Percentiles rank a stretch among this genome's conserved stretches.
These are phyloP conservation scores for Turritopsis dohrnii DNA, from an alignment of 30 jellyfish, hydroid and myxozoan genomes.

Conservation along the genomic window DNA sequence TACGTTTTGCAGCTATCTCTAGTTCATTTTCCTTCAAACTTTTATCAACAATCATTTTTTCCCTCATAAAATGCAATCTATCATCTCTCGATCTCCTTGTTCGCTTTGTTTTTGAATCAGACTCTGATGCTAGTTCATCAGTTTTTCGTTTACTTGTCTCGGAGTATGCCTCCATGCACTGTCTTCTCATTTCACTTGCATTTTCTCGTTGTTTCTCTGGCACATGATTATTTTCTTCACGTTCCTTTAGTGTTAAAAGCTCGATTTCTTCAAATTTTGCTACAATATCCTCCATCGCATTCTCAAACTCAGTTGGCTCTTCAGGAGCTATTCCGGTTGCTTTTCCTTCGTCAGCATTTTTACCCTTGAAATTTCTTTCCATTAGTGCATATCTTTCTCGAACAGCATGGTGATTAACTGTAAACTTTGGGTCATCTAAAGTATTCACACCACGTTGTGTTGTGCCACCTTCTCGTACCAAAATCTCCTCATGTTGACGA, in stretches of 20 bases:
- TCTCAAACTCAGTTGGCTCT: conserved; percentile 25
- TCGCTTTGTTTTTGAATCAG: too few relatives aligned
- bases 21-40: conserved; percentile 13
- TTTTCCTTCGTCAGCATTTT: conserved; percentile 17
- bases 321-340: conserved; percentile 24
- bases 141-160: conserved; percentile 13
- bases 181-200: conserved; percentile 12
- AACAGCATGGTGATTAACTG: conserved; percentile 24
- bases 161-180: conserved; percentile 14
- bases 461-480: conserved; percentile 28
- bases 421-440: conserved; percentile 24
- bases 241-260: conserved; percentile 2
- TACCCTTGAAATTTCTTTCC: conserved; percentile 20
- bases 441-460: conserved; percentile 20
- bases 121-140: conserved; percentile 13
- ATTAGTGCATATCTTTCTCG: conserved; percentile 17
- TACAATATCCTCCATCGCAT: neutral
- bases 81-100: conserved; percentile 18
- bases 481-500: conserved; percentile 23
- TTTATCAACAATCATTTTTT: conserved; percentile 8
- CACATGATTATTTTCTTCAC: neutral
- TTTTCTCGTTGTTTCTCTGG: conserved; percentile 15
- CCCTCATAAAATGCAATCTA: too few relatives aligned
- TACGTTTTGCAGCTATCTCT: too few relatives aligned
- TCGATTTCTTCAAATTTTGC: conserved; percentile 3